Evolutionary conservation across 2,797 vertebrate species (phyloP), one percentile per base, ranked within the genome.

Genomic region (Liparis tanakae): DNA sequence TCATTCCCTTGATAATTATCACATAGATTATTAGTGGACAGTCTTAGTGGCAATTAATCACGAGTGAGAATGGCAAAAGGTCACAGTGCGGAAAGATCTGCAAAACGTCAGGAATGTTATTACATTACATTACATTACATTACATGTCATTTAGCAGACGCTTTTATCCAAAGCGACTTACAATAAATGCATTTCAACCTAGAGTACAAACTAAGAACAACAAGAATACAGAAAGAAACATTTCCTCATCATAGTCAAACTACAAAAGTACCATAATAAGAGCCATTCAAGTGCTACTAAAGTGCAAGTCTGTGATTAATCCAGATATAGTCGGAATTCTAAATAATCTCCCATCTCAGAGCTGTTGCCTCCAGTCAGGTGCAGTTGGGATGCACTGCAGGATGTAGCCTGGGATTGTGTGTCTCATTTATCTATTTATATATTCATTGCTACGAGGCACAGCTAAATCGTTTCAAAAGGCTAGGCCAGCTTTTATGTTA

Each of bases 371-470:
- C 46, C 70, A 61, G 58, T 68, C 20, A 37, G 64, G 63, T 75
- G 78, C 36, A 60, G 77, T 81, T 70, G 69, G 79, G 67, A 79
- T 84, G 66, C 77, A 65, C 41, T 20, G 60, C 67, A 9, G 78
- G 71, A 78, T 81, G 15, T n/a, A 79, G 74, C 72, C 56, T n/a
- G 65, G 41, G 81, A 86, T 85, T 84, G 80, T 77, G 74, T 64
- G 66, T 87, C 86, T 86, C 76, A 85, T 91, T 91, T 87, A 84
- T 86, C 88, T 89, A 80, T 92, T 92, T 93, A 91, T 91, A 89
- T 93, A 91, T 93, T 94, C 89, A 92, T 91, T 79, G 91, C 86
- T 86, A 91, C 69, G 67, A 81, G 88, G 85, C 81, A 80, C 72
- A 78, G 81, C 84, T 90, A 88, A 92, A 93, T 88, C 69, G 70